Evolutionary conservation across 2,888 invertebrate species (phyloP).

Genomic region (Erebia aethiops): DNA sequence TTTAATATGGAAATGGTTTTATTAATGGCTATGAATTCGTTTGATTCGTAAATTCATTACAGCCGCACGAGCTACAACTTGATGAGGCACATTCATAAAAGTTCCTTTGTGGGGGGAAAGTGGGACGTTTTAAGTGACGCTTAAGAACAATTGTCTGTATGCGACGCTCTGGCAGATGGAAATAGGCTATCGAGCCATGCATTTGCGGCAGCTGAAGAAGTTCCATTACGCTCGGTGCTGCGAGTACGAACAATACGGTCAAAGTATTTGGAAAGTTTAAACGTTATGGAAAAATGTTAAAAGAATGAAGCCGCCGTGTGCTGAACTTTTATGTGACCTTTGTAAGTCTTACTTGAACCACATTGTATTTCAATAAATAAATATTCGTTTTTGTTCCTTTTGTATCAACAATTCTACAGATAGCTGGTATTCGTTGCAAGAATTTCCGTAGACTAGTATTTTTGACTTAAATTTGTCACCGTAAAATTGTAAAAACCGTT

Average conservation of each 20-base stretch:
- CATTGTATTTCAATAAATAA: not conserved
- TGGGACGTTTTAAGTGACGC: slow-evolving; percentile 68
- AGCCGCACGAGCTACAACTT: slow-evolving; percentile 30
- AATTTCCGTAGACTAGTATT: too few species aligned
- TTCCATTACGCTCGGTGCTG: slow-evolving; percentile 36
- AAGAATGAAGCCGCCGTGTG: slow-evolving; percentile 8
- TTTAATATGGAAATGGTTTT: not conserved
- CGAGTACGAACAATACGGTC: slow-evolving; percentile 30
- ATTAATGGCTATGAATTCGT: slow-evolving; percentile 12
- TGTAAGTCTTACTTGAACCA: not conserved
- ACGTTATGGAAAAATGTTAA: slow-evolving; percentile 29
- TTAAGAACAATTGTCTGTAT: slow-evolving; percentile 65
- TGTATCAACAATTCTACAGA: not conserved
- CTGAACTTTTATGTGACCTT: not conserved
- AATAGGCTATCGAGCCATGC: slow-evolving; percentile 55
- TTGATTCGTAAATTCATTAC: slow-evolving; percentile 23
- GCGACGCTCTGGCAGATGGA: slow-evolving; percentile 56
- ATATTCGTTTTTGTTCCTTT: not conserved
- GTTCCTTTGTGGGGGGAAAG: slow-evolving; percentile 67
- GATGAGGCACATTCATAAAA: slow-evolving; percentile 46
- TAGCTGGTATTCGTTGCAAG: too few species aligned
- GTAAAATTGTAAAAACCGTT: too few species aligned
- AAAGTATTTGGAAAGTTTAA: slow-evolving; percentile 28
- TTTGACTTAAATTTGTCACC: too few species aligned
- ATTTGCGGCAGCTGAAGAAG: slow-evolving; percentile 40